A percentile compares a stretch with the other conserved stretches of the same genome.
Evolutionary conservation across 2,888 invertebrate genomes (phyloP).

Genomic region (Heliconius cydno): DNA sequence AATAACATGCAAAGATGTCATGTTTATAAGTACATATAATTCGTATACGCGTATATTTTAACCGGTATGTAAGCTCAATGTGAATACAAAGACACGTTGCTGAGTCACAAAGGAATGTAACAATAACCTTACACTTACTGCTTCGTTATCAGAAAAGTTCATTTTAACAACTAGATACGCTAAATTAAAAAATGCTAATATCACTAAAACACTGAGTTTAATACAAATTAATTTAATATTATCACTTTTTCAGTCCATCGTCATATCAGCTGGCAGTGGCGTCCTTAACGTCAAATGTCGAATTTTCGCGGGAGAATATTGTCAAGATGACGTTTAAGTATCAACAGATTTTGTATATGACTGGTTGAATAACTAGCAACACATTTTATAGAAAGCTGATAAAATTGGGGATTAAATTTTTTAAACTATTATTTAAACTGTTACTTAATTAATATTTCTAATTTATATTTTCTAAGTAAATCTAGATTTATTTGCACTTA

Average conservation of each 20-base stretch:
- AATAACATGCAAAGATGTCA: background rate
- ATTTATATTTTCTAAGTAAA: too few relatives aligned
- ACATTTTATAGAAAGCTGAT: background rate
- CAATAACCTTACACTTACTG: constrained; percentile 64
- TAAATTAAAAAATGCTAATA: constrained; percentile 29
- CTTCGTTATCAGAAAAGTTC: constrained; percentile 80
- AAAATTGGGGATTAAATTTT: background rate
- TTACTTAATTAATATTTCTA: background rate
- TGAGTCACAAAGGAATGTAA: constrained; percentile 42
- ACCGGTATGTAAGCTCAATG: constrained; percentile 43
- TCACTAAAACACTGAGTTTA: constrained; percentile 39
- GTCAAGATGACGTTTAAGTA: constrained; percentile 2
- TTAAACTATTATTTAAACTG: background rate
- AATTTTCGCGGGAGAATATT: constrained; percentile 66
- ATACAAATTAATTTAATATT: constrained; percentile 44
- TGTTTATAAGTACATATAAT: background rate
- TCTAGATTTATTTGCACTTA: too few relatives aligned
- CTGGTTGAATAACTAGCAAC: background rate
- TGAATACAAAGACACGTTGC: constrained; percentile 48
- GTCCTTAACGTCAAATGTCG: constrained; percentile 63
- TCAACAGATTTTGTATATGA: background rate
- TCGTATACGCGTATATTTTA: constrained; percentile 21
- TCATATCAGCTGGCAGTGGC: constrained; percentile 57
- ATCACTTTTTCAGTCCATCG: constrained; percentile 38
- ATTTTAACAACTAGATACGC: constrained; percentile 51